Conservation (phyloP, 2,113 vertebrate genomes). For the Gracilinanus agilis region DNA sequence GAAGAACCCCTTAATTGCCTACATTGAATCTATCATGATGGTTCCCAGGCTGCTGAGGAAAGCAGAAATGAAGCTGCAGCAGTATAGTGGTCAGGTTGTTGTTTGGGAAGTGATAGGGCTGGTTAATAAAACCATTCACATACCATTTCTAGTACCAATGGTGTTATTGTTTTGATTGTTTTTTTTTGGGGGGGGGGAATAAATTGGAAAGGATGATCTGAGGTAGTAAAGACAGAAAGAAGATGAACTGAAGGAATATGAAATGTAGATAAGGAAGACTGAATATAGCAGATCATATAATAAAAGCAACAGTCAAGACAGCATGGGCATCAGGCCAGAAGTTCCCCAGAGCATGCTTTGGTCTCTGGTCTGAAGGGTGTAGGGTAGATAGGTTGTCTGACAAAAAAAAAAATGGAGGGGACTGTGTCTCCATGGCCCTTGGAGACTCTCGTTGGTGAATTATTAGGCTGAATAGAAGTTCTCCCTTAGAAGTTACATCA, state of each 20-base stretch:
- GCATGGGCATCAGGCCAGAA: background rate
- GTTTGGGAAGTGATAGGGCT: background rate
- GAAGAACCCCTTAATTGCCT: background rate
- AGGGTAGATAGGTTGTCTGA: background rate
- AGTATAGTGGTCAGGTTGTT: background rate
- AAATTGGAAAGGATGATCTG: background rate
- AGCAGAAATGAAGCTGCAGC: background rate
- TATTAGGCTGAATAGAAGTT: slow-evolving; percentile 1
- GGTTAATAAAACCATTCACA: background rate
- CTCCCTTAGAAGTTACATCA: background rate
- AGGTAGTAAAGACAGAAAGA: background rate
- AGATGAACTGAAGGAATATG: background rate
- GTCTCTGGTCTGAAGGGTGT: background rate
- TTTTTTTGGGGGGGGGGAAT: background rate
- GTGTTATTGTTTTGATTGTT: background rate
- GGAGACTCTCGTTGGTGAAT: background rate
- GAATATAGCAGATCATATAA: background rate
- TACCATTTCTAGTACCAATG: background rate
- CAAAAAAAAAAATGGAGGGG: background rate
- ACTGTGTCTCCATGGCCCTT: background rate
- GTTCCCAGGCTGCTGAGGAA: background rate
- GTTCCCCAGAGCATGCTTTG: background rate
- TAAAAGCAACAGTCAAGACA: background rate
- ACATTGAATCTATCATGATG: background rate
- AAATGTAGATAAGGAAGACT: background rate